Base-by-base conservation (phyloP, 2,797 vertebrate genomes). In the Semaprochilodus insignis region DNA sequence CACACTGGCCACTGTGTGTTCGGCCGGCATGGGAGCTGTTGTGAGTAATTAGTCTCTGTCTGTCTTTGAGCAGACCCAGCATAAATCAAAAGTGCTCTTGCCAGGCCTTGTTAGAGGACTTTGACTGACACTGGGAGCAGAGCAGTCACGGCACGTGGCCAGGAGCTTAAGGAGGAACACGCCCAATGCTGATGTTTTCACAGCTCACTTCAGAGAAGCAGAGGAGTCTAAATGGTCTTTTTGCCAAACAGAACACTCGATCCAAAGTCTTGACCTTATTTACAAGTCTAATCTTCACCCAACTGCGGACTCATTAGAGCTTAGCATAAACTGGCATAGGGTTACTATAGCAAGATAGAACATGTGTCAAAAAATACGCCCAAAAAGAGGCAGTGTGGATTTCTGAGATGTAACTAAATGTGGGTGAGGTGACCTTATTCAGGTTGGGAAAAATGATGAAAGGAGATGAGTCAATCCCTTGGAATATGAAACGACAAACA, bases 11-110 rank as follows among this genome's bases (percentile, higher is more conserved):
- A 52, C 73, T 77, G 69, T 84, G 83, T 84, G 57, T 80, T 81
- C 81, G 83, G 82, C 60, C 27, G 48, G 51, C 78, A 81, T 83
- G 78, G 69, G 78, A 83, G 85, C 81, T 83, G 85, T 76, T 83
- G 85, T 34, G 59, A 62, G 80, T 81, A 81, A 81, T 83, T 83
- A 87, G 55, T 27, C 70, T 83, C 78, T 78, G 81, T 77, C 77
- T 80, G 77, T 84, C 74, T 66, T 40, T 74, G 77, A 62, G 74
- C 73, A 83, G 59, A 80, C 76, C 67, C 77, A 83, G 77, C 55
- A 78, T 72, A 80, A 83, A 82, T 76, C 74, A 74, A 81, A 74
- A 34, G 27, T 67, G 86, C 74, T 71, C 51, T 82, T 81, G 82
- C 76, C 83, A 85, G 74, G 57, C 81, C 77, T 70, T 77, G 66